phyloP scores from a whole-genome alignment of 2,113 vertebrate genomes.

The Arizona elegans region DNA sequence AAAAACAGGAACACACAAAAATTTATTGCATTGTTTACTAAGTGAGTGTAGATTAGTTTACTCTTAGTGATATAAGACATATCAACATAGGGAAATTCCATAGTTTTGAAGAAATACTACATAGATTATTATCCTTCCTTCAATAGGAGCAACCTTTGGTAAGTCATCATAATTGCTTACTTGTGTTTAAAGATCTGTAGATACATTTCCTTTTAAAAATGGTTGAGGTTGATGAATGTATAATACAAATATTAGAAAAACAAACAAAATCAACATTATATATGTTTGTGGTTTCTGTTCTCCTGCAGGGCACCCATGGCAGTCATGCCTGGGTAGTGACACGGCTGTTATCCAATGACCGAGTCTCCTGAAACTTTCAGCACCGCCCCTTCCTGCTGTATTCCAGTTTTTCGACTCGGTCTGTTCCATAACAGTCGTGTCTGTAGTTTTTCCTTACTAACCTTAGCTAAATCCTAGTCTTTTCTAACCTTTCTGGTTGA shows the following conservation, averaged over 20 bases:
- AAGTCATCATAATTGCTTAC: not conserved
- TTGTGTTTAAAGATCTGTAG: not conserved
- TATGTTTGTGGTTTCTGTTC: not conserved
- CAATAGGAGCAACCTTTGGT: not conserved
- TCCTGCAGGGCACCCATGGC: no score
- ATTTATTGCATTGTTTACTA: not conserved
- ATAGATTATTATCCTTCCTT: not conserved
- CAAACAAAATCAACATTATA: not conserved
- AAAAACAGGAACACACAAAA: not conserved
- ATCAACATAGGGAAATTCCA: not conserved
- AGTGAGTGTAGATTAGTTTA: not conserved
- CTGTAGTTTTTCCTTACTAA: no score
- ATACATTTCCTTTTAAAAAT: not conserved
- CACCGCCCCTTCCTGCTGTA: no score
- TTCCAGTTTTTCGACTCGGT: no score
- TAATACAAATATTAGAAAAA: not conserved
- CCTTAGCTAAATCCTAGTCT: no score
- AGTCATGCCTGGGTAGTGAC: no score
- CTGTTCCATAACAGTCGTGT: no score
- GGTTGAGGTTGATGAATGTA: not conserved
- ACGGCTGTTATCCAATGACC: no score
- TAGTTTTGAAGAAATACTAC: not conserved
- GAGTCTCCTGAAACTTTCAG: no score
- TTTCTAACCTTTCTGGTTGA: fast-evolving
- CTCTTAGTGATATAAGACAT: not conserved